Conservation (phyloP, 2,888 invertebrate genomes). For the Drosophila buzzatii region DNA sequence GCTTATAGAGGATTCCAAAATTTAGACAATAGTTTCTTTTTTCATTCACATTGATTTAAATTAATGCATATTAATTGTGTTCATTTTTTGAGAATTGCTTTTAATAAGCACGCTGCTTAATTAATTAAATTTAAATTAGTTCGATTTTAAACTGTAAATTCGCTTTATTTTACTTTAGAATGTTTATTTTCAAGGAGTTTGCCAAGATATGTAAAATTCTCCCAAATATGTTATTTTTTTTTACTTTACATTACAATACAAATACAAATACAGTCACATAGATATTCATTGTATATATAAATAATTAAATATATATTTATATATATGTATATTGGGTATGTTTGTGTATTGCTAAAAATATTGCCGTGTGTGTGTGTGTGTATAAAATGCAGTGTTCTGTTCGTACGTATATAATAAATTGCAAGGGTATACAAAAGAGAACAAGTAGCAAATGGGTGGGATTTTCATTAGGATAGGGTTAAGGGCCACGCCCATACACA, state of each 20-base stretch:
- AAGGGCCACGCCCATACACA: constrained; percentile 32
- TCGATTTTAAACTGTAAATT: constrained; percentile 48
- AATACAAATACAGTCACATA: constrained; percentile 34
- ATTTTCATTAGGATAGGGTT: constrained; percentile 12
- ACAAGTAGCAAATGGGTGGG: constrained; percentile 48
- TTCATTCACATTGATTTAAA: constrained; percentile 35
- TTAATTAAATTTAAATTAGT: constrained; percentile 17
- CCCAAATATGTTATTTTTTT: constrained; percentile 13
- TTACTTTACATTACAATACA: constrained; percentile 31
- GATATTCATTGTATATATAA: constrained; percentile 40
- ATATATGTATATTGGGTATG: not conserved
- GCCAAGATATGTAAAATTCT: constrained; percentile 51
- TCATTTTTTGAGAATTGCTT: constrained; percentile 33
- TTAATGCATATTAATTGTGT: constrained; percentile 30
- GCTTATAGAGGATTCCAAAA: constrained; percentile 20
- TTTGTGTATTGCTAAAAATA: constrained; percentile 30
- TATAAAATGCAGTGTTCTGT: constrained; percentile 34
- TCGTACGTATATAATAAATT: constrained; percentile 24
- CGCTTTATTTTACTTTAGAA: constrained; percentile 17
- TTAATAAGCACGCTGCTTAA: constrained; percentile 31
- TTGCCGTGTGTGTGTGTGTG: constrained; percentile 31
- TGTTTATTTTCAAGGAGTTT: constrained; percentile 5
- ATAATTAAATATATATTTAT: constrained; percentile 8
- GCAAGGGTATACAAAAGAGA: constrained; percentile 27
- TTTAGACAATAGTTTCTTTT: constrained; percentile 45